Evolutionary conservation across 2,797 vertebrate genomes (phyloP).

Genomic region (Hafferia zeledoni): DNA sequence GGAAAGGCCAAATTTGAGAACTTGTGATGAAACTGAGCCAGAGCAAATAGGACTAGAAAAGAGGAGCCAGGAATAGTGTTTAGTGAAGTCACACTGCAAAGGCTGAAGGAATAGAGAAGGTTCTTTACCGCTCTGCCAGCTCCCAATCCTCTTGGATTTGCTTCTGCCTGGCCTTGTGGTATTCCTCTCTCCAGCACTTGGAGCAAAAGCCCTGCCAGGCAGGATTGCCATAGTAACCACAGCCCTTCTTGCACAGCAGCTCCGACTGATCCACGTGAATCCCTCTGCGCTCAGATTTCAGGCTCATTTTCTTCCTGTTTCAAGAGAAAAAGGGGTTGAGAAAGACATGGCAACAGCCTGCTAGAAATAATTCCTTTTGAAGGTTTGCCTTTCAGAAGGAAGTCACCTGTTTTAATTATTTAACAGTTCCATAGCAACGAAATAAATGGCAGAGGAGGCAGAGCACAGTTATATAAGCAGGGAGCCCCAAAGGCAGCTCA

Average conservation of each 20-base stretch:
- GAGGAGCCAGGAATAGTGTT: not conserved
- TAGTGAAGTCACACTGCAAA: not conserved
- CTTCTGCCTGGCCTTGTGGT: slow-evolving; percentile 92
- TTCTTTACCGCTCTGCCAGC: slow-evolving; percentile 90
- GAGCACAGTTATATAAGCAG: not conserved
- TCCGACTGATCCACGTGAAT: slow-evolving; percentile 98
- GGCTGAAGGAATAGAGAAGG: not conserved
- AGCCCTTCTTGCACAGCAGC: slow-evolving; percentile 96
- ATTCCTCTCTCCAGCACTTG: slow-evolving; percentile 98
- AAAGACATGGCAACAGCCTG: not conserved
- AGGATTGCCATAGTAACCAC: slow-evolving; percentile 95
- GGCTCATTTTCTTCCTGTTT: slow-evolving; percentile 85
- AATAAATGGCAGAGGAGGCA: not conserved
- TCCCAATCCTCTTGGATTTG: slow-evolving; percentile 99
- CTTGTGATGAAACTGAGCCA: not conserved
- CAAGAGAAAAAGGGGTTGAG: slow-evolving; percentile 22
- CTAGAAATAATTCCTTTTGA: not conserved
- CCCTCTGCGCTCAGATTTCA: slow-evolving; percentile 91
- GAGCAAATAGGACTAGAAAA: not conserved
- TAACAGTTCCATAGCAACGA: not conserved
- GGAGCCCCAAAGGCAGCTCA: not conserved
- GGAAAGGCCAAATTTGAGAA: not conserved
- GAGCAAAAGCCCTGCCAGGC: slow-evolving; percentile 98
- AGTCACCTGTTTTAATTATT: slow-evolving; percentile 12
- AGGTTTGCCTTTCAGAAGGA: not conserved